phyloP scores from a whole-genome alignment of 92 coral and sea anemone species.

The Desmophyllum pertusum region DNA sequence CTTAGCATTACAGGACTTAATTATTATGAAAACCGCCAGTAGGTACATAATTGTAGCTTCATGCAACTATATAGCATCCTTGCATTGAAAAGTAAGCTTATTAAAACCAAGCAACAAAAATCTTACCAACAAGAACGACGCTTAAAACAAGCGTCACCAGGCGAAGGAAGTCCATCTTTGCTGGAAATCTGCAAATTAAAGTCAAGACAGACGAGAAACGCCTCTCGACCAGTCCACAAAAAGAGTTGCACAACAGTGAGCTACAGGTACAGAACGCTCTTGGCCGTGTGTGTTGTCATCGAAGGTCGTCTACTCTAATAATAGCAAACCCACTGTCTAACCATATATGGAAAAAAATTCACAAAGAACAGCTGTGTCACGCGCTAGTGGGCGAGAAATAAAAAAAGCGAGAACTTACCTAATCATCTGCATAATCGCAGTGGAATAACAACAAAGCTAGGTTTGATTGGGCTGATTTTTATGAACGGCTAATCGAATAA shows the following conservation, averaged over 20 bases:
- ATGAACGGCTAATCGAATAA: no score
- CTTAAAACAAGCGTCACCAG: slow-evolving; percentile 17
- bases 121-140: slow-evolving; percentile 26
- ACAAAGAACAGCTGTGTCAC: neutral
- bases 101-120: neutral
- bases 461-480: no score
- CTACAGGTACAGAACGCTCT: neutral
- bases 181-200: neutral
- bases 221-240: neutral
- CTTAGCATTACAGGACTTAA: no score
- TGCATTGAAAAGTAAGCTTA: no score
- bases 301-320: no score
- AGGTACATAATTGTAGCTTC: no score
- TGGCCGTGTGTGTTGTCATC: neutral
- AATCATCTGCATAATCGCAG: no score
- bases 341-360: neutral
- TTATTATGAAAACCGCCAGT: no score
- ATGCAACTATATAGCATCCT: no score
- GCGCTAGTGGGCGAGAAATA: no score
- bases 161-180: slow-evolving; percentile 7
- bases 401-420: neutral
- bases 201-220: neutral
- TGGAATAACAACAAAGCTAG: no score
- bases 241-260: neutral
- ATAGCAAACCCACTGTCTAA: no score